Percentiles rank a stretch among this genome's conserved stretches.
phyloP scores from a whole-genome alignment of 1,140 invertebrate genomes.

The Yoshiicerus persimilis region DNA sequence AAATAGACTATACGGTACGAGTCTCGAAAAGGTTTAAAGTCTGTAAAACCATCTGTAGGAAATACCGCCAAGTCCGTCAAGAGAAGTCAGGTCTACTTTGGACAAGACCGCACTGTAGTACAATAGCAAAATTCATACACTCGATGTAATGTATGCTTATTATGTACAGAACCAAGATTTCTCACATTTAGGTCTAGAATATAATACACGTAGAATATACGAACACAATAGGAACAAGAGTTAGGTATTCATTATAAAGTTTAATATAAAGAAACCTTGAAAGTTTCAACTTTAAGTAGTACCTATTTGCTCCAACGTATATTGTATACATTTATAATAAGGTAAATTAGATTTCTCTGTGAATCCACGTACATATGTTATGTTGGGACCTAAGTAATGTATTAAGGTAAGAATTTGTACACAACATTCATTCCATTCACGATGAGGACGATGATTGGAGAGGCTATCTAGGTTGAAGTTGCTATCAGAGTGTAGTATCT shows the following conservation, averaged over 20 bases:
- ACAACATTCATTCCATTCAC: not conserved
- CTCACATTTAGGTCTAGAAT: too few species aligned
- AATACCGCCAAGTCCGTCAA: not conserved
- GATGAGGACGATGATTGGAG: not conserved
- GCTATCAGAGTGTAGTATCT: not conserved
- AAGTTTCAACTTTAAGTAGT: too few species aligned
- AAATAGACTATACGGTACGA: not conserved
- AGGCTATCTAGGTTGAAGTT: not conserved
- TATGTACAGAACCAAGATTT: not conserved
- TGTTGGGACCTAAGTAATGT: not conserved
- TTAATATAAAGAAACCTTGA: not conserved
- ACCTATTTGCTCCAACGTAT: too few species aligned
- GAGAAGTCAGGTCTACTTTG: not conserved
- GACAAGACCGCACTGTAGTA: not conserved
- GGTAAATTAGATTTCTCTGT: not conserved
- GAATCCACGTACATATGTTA: not conserved
- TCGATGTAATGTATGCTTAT: too few species aligned
- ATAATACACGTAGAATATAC: too few species aligned
- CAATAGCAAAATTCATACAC: not conserved
- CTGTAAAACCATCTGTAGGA: not conserved
- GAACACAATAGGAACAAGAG: not conserved
- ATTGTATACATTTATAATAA: not conserved
- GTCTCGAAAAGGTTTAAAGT: not conserved
- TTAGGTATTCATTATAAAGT: not conserved
- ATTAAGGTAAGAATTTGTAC: not conserved